Conservation (phyloP, 2,797 vertebrate species). For the Peromyscus nudipes region DNA sequence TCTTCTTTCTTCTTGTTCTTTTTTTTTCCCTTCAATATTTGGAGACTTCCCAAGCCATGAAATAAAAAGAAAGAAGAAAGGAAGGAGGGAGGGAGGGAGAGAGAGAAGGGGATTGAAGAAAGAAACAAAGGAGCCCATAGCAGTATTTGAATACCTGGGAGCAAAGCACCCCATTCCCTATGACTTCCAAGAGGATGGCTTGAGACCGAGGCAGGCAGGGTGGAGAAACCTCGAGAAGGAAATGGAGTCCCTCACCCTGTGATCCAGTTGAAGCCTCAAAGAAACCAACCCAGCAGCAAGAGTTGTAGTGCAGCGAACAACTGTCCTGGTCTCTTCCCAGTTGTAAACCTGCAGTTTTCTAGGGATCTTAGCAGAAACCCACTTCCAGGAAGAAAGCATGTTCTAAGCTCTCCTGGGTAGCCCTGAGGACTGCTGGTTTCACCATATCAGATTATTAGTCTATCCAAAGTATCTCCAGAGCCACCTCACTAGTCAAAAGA, state of each 20-base stretch:
- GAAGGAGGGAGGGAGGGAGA: too few relatives aligned
- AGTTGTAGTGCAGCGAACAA: not conserved
- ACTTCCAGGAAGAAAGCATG: not conserved
- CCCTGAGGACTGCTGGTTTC: not conserved
- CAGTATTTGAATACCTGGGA: not conserved
- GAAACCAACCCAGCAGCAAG: not conserved
- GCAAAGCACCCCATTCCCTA: not conserved
- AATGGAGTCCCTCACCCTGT: not conserved
- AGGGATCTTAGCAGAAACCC: not conserved
- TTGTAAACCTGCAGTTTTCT: not conserved
- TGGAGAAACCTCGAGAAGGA: not conserved
- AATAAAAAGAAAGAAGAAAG: not conserved
- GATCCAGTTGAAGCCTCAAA: not conserved
- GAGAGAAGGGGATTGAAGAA: not conserved
- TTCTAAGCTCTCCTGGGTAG: not conserved
- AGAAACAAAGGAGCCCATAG: not conserved
- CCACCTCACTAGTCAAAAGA: not conserved
- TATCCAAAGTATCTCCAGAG: not conserved
- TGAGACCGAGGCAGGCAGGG: not conserved
- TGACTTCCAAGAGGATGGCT: not conserved
- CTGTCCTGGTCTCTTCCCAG: not conserved
- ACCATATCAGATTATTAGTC: not conserved
- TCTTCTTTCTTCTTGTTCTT: not conserved
- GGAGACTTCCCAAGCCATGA: slow-evolving; percentile 17
- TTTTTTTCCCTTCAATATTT: slow-evolving; percentile 18